Conservation (phyloP, 1,140 invertebrate species). For the Sitobion miscanthi region DNA sequence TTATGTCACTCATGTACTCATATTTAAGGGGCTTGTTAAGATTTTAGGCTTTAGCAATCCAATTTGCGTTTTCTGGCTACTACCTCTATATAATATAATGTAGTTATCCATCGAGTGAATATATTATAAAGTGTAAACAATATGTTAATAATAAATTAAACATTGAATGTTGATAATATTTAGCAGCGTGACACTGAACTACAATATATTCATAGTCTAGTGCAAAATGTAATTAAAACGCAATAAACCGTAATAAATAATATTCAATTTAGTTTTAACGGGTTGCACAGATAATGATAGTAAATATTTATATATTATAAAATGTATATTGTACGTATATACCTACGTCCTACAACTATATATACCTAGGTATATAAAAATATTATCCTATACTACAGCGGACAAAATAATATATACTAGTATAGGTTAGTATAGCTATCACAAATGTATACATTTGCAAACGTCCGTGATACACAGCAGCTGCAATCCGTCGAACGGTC, state of each 20-base stretch:
- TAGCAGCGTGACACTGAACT: neutral
- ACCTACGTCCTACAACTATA: too few relatives aligned
- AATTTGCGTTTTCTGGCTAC: neutral
- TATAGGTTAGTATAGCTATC: too few relatives aligned
- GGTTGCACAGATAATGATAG: neutral
- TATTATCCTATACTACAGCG: too few relatives aligned
- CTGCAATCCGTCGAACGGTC: too few relatives aligned
- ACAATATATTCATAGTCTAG: neutral
- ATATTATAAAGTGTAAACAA: too few relatives aligned
- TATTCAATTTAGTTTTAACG: neutral
- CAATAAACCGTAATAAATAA: neutral
- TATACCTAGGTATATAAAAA: too few relatives aligned
- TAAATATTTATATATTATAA: neutral
- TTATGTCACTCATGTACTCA: neutral
- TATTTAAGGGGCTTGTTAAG: neutral
- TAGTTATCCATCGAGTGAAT: neutral
- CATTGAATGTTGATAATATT: neutral
- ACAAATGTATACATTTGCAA: too few relatives aligned
- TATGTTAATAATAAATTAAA: neutral
- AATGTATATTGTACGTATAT: too few relatives aligned
- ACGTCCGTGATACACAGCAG: too few relatives aligned
- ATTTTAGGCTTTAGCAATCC: neutral
- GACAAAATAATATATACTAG: too few relatives aligned
- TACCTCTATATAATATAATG: neutral
- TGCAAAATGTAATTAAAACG: neutral